phyloP scores from a whole-genome alignment of 2,888 invertebrate species.

The Microplitis deprimator region DNA sequence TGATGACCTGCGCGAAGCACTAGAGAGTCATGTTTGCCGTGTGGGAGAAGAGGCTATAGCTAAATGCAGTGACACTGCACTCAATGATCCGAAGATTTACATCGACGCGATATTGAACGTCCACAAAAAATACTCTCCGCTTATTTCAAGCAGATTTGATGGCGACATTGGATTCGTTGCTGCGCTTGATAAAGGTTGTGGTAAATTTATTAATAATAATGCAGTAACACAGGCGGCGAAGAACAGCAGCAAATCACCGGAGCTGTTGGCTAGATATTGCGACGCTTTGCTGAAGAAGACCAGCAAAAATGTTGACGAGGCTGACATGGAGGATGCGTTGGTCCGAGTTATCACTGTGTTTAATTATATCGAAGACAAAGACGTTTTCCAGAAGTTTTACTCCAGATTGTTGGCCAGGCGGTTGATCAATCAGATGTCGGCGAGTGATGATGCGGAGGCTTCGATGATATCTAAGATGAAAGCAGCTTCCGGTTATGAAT shows the following conservation, averaged over 20 bases:
- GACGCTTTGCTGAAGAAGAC: conserved; percentile 97
- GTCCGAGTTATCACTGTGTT: conserved; percentile 99
- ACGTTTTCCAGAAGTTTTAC: conserved; percentile 99
- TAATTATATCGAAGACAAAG: conserved; percentile 99
- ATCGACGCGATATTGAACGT: conserved; percentile 97
- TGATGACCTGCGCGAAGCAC: conserved; percentile 87
- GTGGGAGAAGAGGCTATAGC: conserved; percentile 95
- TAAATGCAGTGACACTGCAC: conserved; percentile 91
- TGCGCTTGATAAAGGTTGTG: conserved; percentile 97
- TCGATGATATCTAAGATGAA: conserved; percentile 99
- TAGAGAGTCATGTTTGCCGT: conserved; percentile 94
- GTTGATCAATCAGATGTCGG: conserved; percentile 97
- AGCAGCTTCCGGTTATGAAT: conserved; percentile 99
- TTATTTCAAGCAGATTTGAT: conserved; percentile 94
- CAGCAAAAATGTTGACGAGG: conserved; percentile 98
- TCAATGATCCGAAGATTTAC: conserved; percentile 96
- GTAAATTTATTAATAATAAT: conserved; percentile 97
- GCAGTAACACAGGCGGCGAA: conserved; percentile 93
- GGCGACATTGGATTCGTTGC: conserved; percentile 99
- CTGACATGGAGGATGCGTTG: conserved; percentile 96
- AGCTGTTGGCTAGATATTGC: conserved; percentile 97
- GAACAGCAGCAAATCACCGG: conserved; percentile 95
- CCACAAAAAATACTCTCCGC: conserved; percentile 96
- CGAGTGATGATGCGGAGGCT: conserved; percentile 99
- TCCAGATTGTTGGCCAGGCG: conserved; percentile 99